phyloP scores from a whole-genome alignment of 2,113 vertebrate genomes.

The Microtus ochrogaster region DNA sequence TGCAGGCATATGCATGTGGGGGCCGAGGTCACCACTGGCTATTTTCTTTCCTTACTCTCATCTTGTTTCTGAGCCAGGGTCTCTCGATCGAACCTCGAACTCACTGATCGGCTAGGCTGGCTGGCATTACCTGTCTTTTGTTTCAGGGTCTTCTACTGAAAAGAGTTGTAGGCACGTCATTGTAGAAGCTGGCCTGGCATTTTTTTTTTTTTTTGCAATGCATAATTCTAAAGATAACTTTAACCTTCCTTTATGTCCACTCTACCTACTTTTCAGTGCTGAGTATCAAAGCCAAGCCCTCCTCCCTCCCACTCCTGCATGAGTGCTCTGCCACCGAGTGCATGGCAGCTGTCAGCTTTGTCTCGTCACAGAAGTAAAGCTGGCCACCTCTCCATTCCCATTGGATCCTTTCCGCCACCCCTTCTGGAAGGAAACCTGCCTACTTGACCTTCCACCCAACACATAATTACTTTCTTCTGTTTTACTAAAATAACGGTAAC shows the following conservation, averaged over 20 bases:
- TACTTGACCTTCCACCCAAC: conserved; percentile 16
- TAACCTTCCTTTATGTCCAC: background rate
- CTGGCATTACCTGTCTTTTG: background rate
- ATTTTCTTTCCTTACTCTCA: background rate
- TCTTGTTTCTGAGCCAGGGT: background rate
- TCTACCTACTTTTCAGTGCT: background rate
- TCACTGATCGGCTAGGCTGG: background rate
- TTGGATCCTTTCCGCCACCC: background rate
- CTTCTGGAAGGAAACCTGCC: conserved; percentile 8
- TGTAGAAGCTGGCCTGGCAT: background rate
- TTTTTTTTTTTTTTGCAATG: background rate
- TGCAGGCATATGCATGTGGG: background rate
- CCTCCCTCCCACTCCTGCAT: background rate
- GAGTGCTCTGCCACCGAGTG: background rate
- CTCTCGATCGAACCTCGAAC: background rate
- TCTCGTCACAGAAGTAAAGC: conserved; percentile 8
- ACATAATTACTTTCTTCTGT: conserved; percentile 60
- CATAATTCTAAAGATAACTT: background rate
- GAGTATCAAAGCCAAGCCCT: background rate
- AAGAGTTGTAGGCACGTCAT: background rate
- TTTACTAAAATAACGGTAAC: conserved; percentile 51
- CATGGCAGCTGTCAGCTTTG: background rate
- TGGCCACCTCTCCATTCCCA: background rate
- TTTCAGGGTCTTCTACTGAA: background rate
- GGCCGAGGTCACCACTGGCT: background rate